Evolutionary conservation across 2,113 vertebrate species (phyloP).

Genomic region (Sigmodon hispidus): DNA sequence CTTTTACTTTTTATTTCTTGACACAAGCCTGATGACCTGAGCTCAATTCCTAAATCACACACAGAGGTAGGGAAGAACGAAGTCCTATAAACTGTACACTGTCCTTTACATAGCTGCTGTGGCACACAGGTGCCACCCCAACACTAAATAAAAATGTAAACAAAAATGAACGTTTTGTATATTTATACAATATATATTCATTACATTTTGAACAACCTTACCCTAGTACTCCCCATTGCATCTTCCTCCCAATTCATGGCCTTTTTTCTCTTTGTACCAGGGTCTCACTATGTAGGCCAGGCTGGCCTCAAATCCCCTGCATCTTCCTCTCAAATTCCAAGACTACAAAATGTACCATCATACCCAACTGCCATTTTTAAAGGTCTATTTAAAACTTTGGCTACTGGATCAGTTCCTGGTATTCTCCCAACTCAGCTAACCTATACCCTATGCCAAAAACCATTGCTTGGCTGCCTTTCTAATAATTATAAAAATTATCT

Average conservation of each 20-base stretch:
- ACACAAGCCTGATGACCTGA: not conserved
- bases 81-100: not conserved
- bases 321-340: not conserved
- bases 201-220: not conserved
- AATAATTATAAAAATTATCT: conserved; percentile 50
- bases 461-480: not conserved
- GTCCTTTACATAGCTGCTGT: not conserved
- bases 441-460: not conserved
- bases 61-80: not conserved
- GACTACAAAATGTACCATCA: not conserved
- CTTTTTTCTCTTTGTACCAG: not conserved
- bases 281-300: not conserved
- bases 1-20: not conserved
- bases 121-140: not conserved
- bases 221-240: not conserved
- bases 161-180: not conserved
- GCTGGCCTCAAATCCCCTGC: not conserved
- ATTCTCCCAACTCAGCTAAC: not conserved
- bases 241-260: not conserved
- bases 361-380: not conserved
- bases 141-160: not conserved
- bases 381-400: conserved; percentile 12
- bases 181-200: not conserved
- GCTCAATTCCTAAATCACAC: not conserved
- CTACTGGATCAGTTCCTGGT: conserved; percentile 1